These are phyloP conservation scores for Oreochromis niloticus DNA, from an alignment of 2,113 vertebrate species.

Conservation along the genomic window DNA sequence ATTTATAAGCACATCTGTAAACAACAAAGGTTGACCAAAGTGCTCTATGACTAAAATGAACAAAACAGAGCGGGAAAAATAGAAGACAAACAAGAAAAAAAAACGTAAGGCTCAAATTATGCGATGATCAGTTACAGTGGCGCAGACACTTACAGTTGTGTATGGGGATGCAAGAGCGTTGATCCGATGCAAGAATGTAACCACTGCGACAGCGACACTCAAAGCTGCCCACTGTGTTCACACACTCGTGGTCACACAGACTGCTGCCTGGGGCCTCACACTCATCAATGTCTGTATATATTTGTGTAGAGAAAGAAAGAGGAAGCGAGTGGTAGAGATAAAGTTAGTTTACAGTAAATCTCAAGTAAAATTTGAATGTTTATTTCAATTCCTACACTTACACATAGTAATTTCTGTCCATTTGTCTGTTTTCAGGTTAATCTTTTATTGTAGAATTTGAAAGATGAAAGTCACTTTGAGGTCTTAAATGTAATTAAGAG, in stretches of 20 bases:
- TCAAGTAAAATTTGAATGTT: not conserved
- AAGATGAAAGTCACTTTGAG: fast-evolving
- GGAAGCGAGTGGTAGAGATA: not conserved
- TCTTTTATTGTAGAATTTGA: not conserved
- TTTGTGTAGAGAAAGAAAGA: not conserved
- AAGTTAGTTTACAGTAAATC: not conserved
- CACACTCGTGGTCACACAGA: conserved; percentile 71
- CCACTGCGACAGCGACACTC: conserved; percentile 66
- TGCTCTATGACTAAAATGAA: fast-evolving
- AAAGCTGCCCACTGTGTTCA: conserved; percentile 75
- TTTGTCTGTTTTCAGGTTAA: fast-evolving
- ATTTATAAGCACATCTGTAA: not conserved
- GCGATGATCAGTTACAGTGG: not conserved
- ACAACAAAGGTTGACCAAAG: not conserved
- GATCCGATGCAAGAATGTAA: conserved; percentile 64
- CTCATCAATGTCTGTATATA: conserved; percentile 69
- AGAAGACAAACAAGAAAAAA: not conserved
- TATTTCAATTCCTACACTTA: not conserved
- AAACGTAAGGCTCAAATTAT: fast-evolving
- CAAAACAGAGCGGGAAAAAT: fast-evolving
- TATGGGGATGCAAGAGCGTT: conserved; percentile 63
- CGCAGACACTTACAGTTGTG: conserved; percentile 63
- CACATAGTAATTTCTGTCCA: not conserved
- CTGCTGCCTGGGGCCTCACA: conserved; percentile 55
- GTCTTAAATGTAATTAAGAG: not conserved